phyloP scores from a whole-genome alignment of 2,888 invertebrate genomes.

The Drosophila antonietae region DNA sequence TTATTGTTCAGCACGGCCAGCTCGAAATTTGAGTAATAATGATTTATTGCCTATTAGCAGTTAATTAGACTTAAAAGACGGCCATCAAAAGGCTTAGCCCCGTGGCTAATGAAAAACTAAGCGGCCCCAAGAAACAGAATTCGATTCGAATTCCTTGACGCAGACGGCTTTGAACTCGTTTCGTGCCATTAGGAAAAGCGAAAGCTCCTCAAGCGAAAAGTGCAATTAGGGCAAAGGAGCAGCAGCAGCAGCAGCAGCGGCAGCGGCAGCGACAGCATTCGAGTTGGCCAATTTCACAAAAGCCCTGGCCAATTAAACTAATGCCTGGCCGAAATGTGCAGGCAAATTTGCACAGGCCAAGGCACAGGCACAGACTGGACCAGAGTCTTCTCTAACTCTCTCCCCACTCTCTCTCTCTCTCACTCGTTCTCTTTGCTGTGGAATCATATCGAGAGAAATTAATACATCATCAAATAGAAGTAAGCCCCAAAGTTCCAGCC shows the following conservation, averaged over 20 bases:
- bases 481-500: constrained; percentile 62
- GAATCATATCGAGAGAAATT: constrained; percentile 66
- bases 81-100: constrained; percentile 72
- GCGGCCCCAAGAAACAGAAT: constrained; percentile 25
- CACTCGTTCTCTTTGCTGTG: constrained; percentile 25
- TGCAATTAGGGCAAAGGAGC: constrained; percentile 69
- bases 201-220: constrained; percentile 67
- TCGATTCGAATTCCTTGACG: background rate
- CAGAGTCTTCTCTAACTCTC: background rate
- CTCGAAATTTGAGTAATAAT: constrained; percentile 78
- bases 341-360: constrained; percentile 49
- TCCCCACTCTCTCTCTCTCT: too few relatives aligned
- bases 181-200: constrained; percentile 64
- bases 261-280: constrained; percentile 24
- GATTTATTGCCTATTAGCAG: constrained; percentile 80
- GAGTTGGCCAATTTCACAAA: constrained; percentile 56
- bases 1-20: constrained; percentile 50
- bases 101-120: constrained; percentile 78
- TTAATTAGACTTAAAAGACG: constrained; percentile 80
- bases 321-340: constrained; percentile 58
- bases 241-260: constrained; percentile 17
- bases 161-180: constrained; percentile 72
- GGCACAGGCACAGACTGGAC: background rate
- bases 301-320: constrained; percentile 64
- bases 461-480: constrained; percentile 68